Evolutionary conservation across 2,888 invertebrate species (phyloP), one percentile per base, ranked within the genome.

Genomic region (Ernsta delagoae): DNA sequence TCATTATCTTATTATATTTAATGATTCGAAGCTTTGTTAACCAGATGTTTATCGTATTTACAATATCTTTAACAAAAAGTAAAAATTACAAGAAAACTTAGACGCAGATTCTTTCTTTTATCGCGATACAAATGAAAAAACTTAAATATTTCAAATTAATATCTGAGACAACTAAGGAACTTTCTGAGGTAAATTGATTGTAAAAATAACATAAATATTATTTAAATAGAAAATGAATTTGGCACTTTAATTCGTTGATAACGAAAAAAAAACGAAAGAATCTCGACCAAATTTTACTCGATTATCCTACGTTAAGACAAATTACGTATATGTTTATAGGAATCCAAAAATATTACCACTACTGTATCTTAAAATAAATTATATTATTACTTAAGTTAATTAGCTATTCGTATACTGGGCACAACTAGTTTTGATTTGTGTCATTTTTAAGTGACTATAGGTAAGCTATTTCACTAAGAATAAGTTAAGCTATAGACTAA

Each of bases 321-420:
- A 82, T 91, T 92, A 93, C 92, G 92, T 92, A 92, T 90, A 92
- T 87, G 85, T 90, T 92, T 93, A 92, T 93, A 93, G 93, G 93
- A 93, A 92, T 93, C 92, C 92, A 92, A 93, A 93, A 93, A 93
- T 92, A 93, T 93, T 93, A 93, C 83, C 77, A 81, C 92, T 92
- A 93, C 86, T 90, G 90, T 91, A 87, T 90, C 93, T 93, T 92
- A 93, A 85, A 89, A 92, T 92, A 92, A 92, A 91, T 92, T 91
- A 92, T 82, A 85, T 84, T 86, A 89, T 85, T 85, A 85, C 87
- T 88, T 89, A 81, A 66, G 83, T 88, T 89, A 89, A 84, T 87
- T 88, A 90, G 83, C 91, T 93, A 93, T 90, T 93, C 93, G 93
- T 93, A 93, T 93, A 93, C 93, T 92, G 92, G 93, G 92, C 93